phyloP scores from a whole-genome alignment of 2,888 invertebrate genomes.

The Thecocarcelia acutangulata region DNA sequence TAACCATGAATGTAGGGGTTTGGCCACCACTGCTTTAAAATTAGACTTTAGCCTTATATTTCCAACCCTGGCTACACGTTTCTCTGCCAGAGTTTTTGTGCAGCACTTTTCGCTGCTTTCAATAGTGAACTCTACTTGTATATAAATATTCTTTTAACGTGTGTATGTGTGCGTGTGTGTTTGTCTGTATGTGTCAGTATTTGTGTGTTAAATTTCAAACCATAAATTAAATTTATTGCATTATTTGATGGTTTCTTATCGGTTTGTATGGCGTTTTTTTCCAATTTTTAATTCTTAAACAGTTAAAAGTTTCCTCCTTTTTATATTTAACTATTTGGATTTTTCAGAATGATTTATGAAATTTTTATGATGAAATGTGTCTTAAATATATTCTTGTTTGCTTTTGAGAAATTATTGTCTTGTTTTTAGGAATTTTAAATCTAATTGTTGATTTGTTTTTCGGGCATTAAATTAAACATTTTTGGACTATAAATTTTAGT shows the following conservation, averaged over 20 bases:
- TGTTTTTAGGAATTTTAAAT: slow-evolving; percentile 4
- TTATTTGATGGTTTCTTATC: slow-evolving; percentile 57
- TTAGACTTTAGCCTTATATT: too few relatives aligned
- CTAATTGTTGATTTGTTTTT: slow-evolving; percentile 30
- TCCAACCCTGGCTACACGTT: too few relatives aligned
- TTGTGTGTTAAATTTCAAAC: slow-evolving; percentile 57
- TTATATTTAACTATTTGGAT: slow-evolving; percentile 17
- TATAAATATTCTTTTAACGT: not conserved
- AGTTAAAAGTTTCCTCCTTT: slow-evolving; percentile 34
- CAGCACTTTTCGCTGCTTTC: too few relatives aligned
- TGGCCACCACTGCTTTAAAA: too few relatives aligned
- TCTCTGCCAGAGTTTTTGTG: too few relatives aligned
- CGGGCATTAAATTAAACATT: slow-evolving; percentile 1
- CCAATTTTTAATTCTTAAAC: not conserved
- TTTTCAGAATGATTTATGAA: slow-evolving; percentile 56
- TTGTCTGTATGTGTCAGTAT: not conserved
- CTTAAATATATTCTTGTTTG: slow-evolving; percentile 5
- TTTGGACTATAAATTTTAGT: slow-evolving; percentile 22
- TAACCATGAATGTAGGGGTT: too few relatives aligned
- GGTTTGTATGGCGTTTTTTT: slow-evolving; percentile 25
- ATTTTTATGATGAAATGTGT: slow-evolving; percentile 52
- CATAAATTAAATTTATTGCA: slow-evolving; percentile 66
- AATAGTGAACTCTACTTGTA: not conserved
- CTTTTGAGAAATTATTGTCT: slow-evolving; percentile 15
- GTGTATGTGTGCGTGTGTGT: not conserved